These are phyloP conservation scores for Argynnis bischoffii DNA, from an alignment of 2,888 invertebrate species.

Conservation along the genomic window DNA sequence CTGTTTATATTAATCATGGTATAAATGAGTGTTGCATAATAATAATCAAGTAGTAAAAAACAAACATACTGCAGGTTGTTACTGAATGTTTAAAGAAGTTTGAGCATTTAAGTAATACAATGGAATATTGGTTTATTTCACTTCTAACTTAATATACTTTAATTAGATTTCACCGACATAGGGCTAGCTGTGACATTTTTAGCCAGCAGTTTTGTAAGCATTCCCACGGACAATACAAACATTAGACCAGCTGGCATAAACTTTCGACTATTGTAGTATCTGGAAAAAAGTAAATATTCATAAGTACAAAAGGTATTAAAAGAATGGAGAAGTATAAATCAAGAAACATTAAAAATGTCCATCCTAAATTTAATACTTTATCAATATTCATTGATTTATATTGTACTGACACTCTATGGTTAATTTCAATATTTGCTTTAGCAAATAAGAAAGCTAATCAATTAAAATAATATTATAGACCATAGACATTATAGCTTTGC, in stretches of 20 bases:
- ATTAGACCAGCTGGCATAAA: constrained; percentile 98
- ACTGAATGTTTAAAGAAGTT: not conserved
- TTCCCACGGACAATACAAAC: constrained; percentile 84
- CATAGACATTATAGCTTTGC: too few relatives aligned
- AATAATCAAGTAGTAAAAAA: too few relatives aligned
- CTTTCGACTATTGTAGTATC: constrained; percentile 91
- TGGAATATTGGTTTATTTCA: not conserved
- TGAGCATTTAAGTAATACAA: not conserved
- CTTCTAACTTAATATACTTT: constrained; percentile 40
- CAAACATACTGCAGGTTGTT: not conserved
- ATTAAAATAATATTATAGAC: too few relatives aligned
- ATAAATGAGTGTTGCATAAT: too few relatives aligned
- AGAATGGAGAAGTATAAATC: not conserved
- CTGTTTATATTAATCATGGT: too few relatives aligned
- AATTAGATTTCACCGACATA: constrained; percentile 60
- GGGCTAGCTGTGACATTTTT: constrained; percentile 69
- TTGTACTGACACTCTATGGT: too few relatives aligned
- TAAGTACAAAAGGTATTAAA: not conserved
- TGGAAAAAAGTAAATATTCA: constrained; percentile 46
- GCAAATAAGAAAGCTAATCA: too few relatives aligned
- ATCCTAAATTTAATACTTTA: too few relatives aligned
- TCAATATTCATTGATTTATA: too few relatives aligned
- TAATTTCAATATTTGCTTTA: too few relatives aligned
- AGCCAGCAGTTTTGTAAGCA: constrained; percentile 79
- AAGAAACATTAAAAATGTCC: too few relatives aligned